Evolutionary conservation across 2,888 invertebrate genomes (phyloP), one percentile per base, ranked within the genome.

Genomic region (Microctonus brassicae): DNA sequence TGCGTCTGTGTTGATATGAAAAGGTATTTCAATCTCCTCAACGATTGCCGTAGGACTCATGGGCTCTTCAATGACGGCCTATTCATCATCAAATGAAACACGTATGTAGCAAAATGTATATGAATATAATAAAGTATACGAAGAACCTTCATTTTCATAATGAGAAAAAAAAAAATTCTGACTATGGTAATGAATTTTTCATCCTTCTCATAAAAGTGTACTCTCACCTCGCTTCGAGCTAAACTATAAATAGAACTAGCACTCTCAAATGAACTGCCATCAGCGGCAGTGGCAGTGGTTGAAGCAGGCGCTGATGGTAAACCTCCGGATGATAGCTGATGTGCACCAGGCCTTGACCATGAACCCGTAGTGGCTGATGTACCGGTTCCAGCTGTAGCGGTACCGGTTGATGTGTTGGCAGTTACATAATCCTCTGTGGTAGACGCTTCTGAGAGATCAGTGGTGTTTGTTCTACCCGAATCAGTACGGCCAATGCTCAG

Each of bases 351-450:
- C 87, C 88, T 87, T 84, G 90, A 89, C 88, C 89, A 89, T 83
- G 89, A 84, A 85, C 89, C 86, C 69, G 86, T 85, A 42, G 85
- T 85, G 55, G 87, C 85, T 69, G 87, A 86, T 42, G 84, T 85
- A 62, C 86, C 85, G 52, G 85, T 80, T 26, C 33, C 34, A 29
- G 84, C 82, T 87, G 89, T 87, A 89, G 91, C 81, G 86, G 89
- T 88, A 88, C 91, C 91, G 78, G 83, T 85, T 85, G 89, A 87
- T 57, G 87, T 87, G 87, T 93, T 96, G 84, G 96, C 96, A 79
- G 96, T 96, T 77, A 95, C 93, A 87, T 96, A 96, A 88, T 96
- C 96, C 87, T 96, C 95, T 60, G 93, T 93, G n/a, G 91, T 94
- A 73, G 96, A 96, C 81, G 95, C 95, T 89, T 96, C 96, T n/a